Base-by-base conservation (phyloP, 2,888 invertebrate species). In the Drosophila algonquin region DNA sequence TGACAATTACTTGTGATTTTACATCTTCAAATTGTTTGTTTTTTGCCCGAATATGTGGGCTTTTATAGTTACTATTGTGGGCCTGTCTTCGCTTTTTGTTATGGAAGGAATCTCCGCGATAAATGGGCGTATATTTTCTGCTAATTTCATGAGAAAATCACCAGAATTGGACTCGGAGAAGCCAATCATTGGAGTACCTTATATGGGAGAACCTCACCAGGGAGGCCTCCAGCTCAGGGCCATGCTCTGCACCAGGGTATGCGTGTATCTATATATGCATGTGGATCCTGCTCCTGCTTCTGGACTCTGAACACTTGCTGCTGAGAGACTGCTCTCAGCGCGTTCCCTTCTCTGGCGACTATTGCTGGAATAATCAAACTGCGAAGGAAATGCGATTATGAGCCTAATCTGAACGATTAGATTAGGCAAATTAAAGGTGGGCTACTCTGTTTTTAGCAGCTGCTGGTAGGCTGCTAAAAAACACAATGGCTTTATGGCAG, bases 401-500 rank as follows among this genome's bases (percentile, higher is more conserved):
- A 65, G 46, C 68, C 27, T 81, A 75, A 76, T 84, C 76, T 65
- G 10, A 12, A 14, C 10, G 81, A 81, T 81, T 77, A 81, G 81
- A 81, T 84, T 81, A 77, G 63, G 48, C 16, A 40, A 58, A 63
- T 64, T 48, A 54, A 32, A 45, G 21, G 30, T 32, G 63, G 58
- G 52, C 53, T 68, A 52, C 46, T 53, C 55, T 52, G 61, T 55
- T 61, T 55, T 61, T 67, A 21, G 2, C 53, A 65, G n/a, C 57
- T 53, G 63, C 47, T 58, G 47, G 57, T 68, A 50, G 18, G 24
- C 45, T 35, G 44, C 35, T 18, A 10, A 65, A 67, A 45, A 67
- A 62, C 53, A 55, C 61, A 52, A 40, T 56, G 30, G n/a, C 32
- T 77, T 77, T 71, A 73, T 72, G 58, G 51, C 30, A 30, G 30